Conservation (phyloP, 2,797 vertebrate genomes). For the Pantherophis alleghaniensis region DNA sequence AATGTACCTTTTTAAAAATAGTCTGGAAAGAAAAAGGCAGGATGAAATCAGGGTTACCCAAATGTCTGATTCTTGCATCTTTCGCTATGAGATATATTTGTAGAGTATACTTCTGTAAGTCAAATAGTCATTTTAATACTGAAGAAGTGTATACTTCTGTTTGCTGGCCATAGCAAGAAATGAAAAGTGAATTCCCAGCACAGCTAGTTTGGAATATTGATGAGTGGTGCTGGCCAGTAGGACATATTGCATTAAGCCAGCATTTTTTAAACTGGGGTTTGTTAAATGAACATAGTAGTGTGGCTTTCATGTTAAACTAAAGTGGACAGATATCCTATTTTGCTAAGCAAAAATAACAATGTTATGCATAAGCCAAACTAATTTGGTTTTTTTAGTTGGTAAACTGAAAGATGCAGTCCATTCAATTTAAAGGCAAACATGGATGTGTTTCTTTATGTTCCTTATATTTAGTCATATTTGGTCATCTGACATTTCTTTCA, state of each 20-base stretch:
- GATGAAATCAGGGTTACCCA: not conserved
- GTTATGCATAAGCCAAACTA: not conserved
- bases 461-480: slow-evolving; percentile 23
- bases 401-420: not conserved
- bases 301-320: not conserved
- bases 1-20: not conserved
- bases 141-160: not conserved
- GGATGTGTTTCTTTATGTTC: slow-evolving; percentile 25
- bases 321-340: not conserved
- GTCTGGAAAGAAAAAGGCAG: not conserved
- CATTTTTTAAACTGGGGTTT: not conserved
- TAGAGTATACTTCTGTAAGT: not conserved
- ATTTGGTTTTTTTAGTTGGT: not conserved
- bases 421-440: not conserved
- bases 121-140: not conserved
- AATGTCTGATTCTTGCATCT: not conserved
- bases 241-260: not conserved
- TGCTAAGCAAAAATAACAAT: not conserved
- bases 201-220: not conserved
- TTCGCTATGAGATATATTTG: not conserved
- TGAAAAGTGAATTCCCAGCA: not conserved
- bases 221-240: not conserved
- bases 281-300: not conserved
- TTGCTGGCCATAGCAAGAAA: not conserved
- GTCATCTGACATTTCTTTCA: slow-evolving; percentile 19